A percentile compares a stretch with the other conserved stretches of the same genome.
These are phyloP conservation scores for Montipora foliosa DNA, from an alignment of 64 coral and sea anemone species.

Conservation along the genomic window DNA sequence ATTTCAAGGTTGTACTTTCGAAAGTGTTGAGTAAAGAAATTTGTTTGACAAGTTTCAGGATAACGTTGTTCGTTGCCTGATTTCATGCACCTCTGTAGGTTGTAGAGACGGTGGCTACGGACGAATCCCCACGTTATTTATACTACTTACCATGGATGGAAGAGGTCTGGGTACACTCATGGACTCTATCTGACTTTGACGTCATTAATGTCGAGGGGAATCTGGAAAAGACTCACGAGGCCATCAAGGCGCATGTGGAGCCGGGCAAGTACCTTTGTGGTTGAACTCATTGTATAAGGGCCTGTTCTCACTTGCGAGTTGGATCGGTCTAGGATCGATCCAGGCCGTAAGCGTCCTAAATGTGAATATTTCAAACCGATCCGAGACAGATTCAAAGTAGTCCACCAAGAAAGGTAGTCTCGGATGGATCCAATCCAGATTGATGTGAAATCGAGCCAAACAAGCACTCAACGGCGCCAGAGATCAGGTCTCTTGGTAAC, in stretches of 20 bases:
- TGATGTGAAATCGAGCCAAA: no score
- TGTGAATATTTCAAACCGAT: no score
- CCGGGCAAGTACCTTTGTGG: background rate
- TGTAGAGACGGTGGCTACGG: constrained; percentile 27
- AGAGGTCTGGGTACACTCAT: constrained; percentile 64
- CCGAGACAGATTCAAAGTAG: no score
- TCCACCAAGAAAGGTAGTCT: no score
- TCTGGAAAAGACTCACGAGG: constrained; percentile 34
- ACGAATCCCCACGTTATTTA: constrained; percentile 1
- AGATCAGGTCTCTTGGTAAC: no score
- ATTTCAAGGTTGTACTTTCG: background rate
- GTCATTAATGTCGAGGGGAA: constrained; percentile 28
- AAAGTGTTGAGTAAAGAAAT: no score
- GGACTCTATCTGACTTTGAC: constrained; percentile 51
- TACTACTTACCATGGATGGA: constrained; percentile 41
- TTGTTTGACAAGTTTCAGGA: no score
- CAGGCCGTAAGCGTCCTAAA: no score
- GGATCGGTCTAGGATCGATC: no score
- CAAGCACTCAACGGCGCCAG: no score
- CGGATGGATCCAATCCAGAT: background rate
- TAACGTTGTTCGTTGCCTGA: background rate
- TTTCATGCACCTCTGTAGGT: background rate
- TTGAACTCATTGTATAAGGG: background rate
- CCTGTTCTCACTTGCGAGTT: background rate
- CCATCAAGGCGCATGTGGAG: constrained; percentile 40